These are phyloP conservation scores for Muscicapa striata DNA, from an alignment of 2,797 vertebrate species.

Conservation along the genomic window DNA sequence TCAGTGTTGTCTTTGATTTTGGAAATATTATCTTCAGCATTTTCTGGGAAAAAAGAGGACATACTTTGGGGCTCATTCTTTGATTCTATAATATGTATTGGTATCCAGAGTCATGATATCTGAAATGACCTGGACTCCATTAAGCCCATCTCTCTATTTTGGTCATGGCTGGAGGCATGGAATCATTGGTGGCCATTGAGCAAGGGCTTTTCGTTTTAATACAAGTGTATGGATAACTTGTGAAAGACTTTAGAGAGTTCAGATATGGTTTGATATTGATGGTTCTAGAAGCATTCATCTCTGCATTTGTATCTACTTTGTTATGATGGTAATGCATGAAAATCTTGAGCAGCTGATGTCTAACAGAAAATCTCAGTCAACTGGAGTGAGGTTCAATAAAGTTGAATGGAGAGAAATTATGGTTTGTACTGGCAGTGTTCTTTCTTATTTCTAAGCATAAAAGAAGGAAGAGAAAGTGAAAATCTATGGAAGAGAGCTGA, in stretches of 20 bases:
- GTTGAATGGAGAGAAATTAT: background rate
- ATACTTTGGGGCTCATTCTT: background rate
- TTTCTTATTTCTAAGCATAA: background rate
- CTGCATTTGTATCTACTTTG: background rate
- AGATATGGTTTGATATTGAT: background rate
- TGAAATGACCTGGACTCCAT: background rate
- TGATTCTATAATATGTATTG: background rate
- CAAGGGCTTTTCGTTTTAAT: background rate
- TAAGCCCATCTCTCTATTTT: fast-evolving
- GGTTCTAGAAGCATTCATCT: background rate
- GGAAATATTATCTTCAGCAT: background rate
- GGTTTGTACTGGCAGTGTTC: background rate
- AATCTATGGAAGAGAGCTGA: background rate
- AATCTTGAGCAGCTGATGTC: background rate
- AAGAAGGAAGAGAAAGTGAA: background rate
- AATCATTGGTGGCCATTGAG: background rate
- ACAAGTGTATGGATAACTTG: background rate
- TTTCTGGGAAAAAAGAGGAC: background rate
- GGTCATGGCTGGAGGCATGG: background rate
- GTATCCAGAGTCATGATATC: fast-evolving
- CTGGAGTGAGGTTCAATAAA: background rate
- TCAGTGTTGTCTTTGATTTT: background rate
- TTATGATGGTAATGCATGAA: background rate
- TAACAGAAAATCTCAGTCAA: background rate
- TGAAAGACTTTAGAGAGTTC: background rate